These are phyloP conservation scores for Bagarius yarrelli DNA, from an alignment of 2,113 vertebrate genomes.

Conservation along the genomic window DNA sequence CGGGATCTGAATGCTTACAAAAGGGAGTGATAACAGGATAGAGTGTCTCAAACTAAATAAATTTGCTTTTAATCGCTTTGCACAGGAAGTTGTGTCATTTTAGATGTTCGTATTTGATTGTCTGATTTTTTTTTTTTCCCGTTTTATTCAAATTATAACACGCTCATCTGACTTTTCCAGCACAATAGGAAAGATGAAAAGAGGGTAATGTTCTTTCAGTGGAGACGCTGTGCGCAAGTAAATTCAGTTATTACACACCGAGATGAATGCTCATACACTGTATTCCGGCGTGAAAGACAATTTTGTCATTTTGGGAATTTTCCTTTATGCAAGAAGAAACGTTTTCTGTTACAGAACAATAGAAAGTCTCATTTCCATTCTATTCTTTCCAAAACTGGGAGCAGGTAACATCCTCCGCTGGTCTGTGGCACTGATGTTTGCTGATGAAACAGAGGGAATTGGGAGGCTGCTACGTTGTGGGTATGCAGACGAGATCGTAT, in stretches of 20 bases:
- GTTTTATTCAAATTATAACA: constrained; percentile 81
- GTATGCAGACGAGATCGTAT: constrained; percentile 47
- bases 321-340: constrained; percentile 50
- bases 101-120: constrained; percentile 75
- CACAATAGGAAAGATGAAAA: constrained; percentile 78
- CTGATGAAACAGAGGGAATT: background rate
- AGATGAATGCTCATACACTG: constrained; percentile 71
- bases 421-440: constrained; percentile 44
- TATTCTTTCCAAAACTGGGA: constrained; percentile 32
- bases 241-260: constrained; percentile 73
- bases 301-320: constrained; percentile 53
- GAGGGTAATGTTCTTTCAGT: constrained; percentile 77
- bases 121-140: constrained; percentile 65
- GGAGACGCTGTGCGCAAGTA: constrained; percentile 72
- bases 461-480: background rate
- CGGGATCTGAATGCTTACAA: constrained; percentile 70
- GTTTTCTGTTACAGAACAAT: constrained; percentile 60
- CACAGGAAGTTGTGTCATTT: constrained; percentile 78
- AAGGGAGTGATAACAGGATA: constrained; percentile 69
- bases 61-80: constrained; percentile 77
- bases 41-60: constrained; percentile 77
- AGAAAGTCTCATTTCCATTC: constrained; percentile 57
- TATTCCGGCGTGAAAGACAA: constrained; percentile 65
- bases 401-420: constrained; percentile 14
- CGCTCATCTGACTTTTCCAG: constrained; percentile 76